Evolutionary conservation across 2,113 vertebrate species (phyloP).

Genomic region (cat (Felis catus)): DNA sequence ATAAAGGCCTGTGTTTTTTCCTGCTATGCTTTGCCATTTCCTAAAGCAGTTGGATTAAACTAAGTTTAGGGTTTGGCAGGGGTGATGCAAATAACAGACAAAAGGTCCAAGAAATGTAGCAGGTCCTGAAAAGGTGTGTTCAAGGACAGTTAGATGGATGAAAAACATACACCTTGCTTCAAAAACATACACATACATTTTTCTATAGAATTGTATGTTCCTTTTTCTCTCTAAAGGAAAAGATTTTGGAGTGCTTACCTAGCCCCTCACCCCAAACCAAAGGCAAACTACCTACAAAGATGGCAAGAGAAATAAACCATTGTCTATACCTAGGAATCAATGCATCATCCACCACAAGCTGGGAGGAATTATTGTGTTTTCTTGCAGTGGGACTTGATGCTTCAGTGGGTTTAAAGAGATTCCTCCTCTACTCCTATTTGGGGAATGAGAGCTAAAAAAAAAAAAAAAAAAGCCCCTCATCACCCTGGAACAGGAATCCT

Average conservation of each 20-base stretch:
- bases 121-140: neutral
- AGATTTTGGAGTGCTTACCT: neutral
- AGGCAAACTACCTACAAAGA: neutral
- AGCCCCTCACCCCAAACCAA: neutral
- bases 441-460: neutral
- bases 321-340: neutral
- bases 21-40: neutral
- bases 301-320: neutral
- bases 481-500: neutral
- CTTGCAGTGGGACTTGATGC: neutral
- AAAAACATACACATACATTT: neutral
- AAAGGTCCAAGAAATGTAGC: neutral
- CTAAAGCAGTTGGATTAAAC: neutral
- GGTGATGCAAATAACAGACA: neutral
- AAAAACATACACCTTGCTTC: neutral
- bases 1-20: neutral
- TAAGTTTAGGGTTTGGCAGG: neutral
- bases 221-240: slow-evolving; percentile 25
- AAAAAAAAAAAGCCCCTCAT: neutral
- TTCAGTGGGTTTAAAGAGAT: neutral
- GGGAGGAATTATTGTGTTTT: neutral
- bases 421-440: neutral
- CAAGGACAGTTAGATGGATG: neutral
- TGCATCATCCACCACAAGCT: neutral
- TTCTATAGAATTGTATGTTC: neutral